These are phyloP conservation scores for Xestia xanthographa DNA, from an alignment of 2,888 invertebrate genomes.

Conservation along the genomic window DNA sequence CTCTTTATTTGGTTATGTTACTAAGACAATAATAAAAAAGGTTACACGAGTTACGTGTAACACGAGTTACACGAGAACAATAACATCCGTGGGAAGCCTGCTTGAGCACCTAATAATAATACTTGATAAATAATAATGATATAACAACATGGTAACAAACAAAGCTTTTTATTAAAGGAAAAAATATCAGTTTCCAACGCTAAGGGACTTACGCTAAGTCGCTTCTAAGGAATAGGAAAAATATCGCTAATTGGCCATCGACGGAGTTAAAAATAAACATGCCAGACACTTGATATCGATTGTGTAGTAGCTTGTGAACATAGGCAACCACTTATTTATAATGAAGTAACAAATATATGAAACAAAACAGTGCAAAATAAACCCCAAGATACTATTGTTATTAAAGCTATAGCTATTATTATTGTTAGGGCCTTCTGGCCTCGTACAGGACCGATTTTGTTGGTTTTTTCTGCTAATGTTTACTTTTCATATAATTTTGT, in stretches of 20 bases:
- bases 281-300: constrained; percentile 21
- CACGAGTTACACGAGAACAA: background rate
- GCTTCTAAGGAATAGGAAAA: constrained; percentile 37
- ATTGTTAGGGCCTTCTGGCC: too few species aligned
- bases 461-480: too few species aligned
- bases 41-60: background rate
- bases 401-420: too few species aligned
- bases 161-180: background rate
- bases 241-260: constrained; percentile 51
- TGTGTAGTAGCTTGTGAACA: background rate
- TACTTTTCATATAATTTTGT: too few species aligned
- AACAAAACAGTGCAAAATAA: background rate
- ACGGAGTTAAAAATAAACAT: constrained; percentile 35
- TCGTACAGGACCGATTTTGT: too few species aligned
- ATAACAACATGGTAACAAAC: constrained; percentile 9
- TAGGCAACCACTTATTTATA: background rate
- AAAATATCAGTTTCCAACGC: constrained; percentile 13
- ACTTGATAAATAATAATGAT: background rate
- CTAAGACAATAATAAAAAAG: background rate
- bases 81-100: background rate
- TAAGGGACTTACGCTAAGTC: constrained; percentile 26
- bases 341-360: background rate
- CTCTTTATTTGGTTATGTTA: too few species aligned
- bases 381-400: background rate
- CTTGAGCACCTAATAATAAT: background rate